A percentile compares a stretch with the other conserved stretches of the same genome.
Evolutionary conservation across 1,140 invertebrate species (phyloP).

Genomic region (Atta texana): DNA sequence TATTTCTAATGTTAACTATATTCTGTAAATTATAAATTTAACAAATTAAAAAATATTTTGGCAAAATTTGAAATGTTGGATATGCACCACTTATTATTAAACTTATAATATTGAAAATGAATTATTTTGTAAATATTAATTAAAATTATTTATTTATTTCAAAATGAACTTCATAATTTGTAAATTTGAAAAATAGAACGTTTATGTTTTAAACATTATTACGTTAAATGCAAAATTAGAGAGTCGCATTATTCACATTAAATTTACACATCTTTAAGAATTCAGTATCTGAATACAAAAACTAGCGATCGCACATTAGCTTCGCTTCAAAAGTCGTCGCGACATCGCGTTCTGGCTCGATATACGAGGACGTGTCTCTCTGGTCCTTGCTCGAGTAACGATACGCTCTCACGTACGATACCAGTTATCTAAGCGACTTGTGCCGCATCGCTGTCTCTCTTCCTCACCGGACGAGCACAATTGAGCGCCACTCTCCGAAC

Average conservation of each 20-base stretch:
- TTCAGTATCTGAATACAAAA: slow-evolving; percentile 14
- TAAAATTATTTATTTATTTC: neutral
- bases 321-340: slow-evolving; percentile 32
- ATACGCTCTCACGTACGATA: slow-evolving; percentile 59
- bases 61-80: neutral
- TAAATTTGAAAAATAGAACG: neutral
- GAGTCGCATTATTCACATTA: neutral
- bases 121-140: neutral
- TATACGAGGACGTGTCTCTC: slow-evolving; percentile 38
- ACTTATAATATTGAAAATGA: neutral
- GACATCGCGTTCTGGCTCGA: slow-evolving; percentile 38
- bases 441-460: slow-evolving; percentile 32
- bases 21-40: neutral
- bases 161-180: neutral
- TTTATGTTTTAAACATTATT: neutral
- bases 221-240: neutral
- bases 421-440: slow-evolving; percentile 62
- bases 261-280: slow-evolving; percentile 6
- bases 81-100: neutral
- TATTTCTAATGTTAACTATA: neutral
- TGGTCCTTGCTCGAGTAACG: slow-evolving; percentile 3
- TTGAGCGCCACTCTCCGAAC: neutral
- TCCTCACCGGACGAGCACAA: slow-evolving; percentile 43
- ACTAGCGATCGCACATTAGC: slow-evolving; percentile 32
- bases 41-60: neutral